These are phyloP conservation scores for Araneus ventricosus DNA, from an alignment of 1,140 invertebrate species.

Conservation along the genomic window DNA sequence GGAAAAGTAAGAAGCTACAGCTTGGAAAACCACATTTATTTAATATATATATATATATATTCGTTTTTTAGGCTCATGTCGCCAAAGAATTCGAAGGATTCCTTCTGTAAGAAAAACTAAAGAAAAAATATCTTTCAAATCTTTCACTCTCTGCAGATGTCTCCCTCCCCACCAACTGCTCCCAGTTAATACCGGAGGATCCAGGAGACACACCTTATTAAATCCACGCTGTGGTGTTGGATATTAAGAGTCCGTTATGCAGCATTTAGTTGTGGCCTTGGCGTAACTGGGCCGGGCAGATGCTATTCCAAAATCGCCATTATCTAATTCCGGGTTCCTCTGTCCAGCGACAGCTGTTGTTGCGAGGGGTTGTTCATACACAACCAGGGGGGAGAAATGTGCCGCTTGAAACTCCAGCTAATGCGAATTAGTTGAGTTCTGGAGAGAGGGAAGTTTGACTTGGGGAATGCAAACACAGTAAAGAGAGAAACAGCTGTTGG, in stretches of 20 bases:
- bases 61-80: not conserved
- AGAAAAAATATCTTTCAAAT: not conserved
- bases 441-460: constrained; percentile 6
- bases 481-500: not conserved
- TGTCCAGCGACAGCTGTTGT: constrained; percentile 27
- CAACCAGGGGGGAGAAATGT: not conserved
- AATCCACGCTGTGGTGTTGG: not conserved
- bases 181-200: not conserved
- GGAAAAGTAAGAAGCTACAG: too few species aligned
- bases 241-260: constrained; percentile 5
- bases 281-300: not conserved
- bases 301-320: constrained; percentile 33
- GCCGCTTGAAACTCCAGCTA: not conserved
- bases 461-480: constrained; percentile 16
- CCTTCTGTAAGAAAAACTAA: not conserved
- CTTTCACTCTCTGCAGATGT: not conserved
- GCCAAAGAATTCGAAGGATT: not conserved
- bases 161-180: too few species aligned
- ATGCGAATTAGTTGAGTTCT: constrained; percentile 21
- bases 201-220: not conserved
- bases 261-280: not conserved
- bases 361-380: not conserved
- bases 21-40: too few species aligned
- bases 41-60: too few species aligned
- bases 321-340: not conserved